Base-by-base conservation (phyloP, 2,797 vertebrate species). In the Sebastolobus altivelis region DNA sequence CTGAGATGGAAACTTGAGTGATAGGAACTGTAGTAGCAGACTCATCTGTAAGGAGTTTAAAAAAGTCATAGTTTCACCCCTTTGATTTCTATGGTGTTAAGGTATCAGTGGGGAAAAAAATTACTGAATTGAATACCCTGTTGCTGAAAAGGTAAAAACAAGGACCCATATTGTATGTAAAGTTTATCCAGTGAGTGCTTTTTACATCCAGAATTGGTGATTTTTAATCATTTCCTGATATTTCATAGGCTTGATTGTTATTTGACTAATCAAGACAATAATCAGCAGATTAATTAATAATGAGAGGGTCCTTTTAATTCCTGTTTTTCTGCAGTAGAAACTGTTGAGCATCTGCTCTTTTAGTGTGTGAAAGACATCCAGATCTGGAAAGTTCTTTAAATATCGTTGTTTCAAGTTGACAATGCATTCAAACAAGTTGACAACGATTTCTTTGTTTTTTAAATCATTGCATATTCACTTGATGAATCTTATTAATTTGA, bases 211-310 rank as follows among this genome's bases (percentile, higher is more conserved):
- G 0, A 46, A 46, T 0, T 1, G 20, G 59, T 35, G 16, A 20
- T 35, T 20, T 35, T 33, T 6, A 1, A 22, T 12, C 0, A n/a
- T 61, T 35, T 37, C 20, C 33, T 37, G 6, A 22, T n/a, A 38
- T 63, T 0, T 25, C n/a, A 0, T 0, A 62, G 10, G 1, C 5
- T 46, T 12, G 18, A 18, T 11, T 0, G 6, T n/a, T 18, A 54
- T 27, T 65, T 63, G 4, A 12, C 4, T 6, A 29, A 40, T 49
- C 5, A 56, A 38, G 11, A 22, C 10, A 65, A 55, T 29, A 55
- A 14, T 35, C 33, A 37, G n/a, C n/a, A 54, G 8, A 54, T 29
- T 29, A 0, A 29, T 29, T 58, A 2, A 29, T 29, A 58, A 16
- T 29, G 11, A 14, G 1, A 55, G 27, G 43, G 8, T 38, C 10